These are phyloP conservation scores for Gymnorhina tibicen DNA, from an alignment of 2,113 vertebrate genomes.

Conservation along the genomic window DNA sequence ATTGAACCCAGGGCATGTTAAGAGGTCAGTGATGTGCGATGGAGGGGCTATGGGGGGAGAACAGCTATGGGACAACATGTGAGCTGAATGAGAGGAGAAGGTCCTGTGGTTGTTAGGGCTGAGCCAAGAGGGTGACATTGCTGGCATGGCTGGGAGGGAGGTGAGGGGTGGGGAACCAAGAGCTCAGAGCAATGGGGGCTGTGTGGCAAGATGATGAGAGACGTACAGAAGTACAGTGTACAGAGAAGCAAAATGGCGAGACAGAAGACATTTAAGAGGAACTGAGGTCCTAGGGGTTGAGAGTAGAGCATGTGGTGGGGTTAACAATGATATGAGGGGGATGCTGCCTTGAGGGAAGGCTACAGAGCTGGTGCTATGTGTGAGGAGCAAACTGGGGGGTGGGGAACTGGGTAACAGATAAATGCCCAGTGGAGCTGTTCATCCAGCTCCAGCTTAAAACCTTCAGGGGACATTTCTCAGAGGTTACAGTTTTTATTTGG, in stretches of 20 bases:
- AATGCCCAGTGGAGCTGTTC: not conserved
- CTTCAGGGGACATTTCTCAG: not conserved
- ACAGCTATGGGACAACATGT: not conserved
- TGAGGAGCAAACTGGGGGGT: not conserved
- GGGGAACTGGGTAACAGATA: not conserved
- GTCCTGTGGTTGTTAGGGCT: not conserved
- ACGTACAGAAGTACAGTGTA: not conserved
- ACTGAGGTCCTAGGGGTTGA: not conserved
- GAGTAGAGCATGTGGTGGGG: not conserved
- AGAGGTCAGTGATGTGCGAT: not conserved
- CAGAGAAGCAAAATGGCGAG: not conserved
- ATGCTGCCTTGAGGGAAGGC: not conserved
- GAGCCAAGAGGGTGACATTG: not conserved
- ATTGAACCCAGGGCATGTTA: not conserved
- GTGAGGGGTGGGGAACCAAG: not conserved
- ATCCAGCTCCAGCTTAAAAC: not conserved
- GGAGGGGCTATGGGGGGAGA: not conserved
- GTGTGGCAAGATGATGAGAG: not conserved
- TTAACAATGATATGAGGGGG: not conserved
- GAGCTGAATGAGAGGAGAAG: not conserved
- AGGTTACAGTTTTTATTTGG: rapidly evolving
- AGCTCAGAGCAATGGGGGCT: not conserved
- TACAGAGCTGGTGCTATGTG: not conserved
- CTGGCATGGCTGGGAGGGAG: not conserved
- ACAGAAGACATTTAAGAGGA: not conserved